Evolutionary conservation across 2,797 vertebrate species (phyloP).

Genomic region (Silurus lanzhouensis): DNA sequence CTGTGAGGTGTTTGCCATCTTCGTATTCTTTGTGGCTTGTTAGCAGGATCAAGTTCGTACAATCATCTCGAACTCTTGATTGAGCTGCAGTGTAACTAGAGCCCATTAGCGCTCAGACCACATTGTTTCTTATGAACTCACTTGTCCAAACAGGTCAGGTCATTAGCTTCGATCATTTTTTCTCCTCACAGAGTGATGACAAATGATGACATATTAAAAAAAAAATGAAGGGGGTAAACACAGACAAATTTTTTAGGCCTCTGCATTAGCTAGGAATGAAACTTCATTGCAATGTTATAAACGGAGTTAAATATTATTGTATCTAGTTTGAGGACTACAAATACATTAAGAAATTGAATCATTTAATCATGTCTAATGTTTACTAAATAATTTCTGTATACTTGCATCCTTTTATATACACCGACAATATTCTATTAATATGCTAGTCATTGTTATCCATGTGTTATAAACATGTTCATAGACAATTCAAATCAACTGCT

Average conservation of each 20-base stretch:
- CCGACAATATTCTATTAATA: not conserved
- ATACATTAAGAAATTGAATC: not conserved
- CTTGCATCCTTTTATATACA: not conserved
- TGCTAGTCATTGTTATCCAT: not conserved
- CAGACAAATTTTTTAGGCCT: not conserved
- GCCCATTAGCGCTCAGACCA: constrained; percentile 34
- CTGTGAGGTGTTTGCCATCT: constrained; percentile 40
- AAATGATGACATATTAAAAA: constrained; percentile 70
- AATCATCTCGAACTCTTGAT: constrained; percentile 36
- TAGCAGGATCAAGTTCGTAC: constrained; percentile 49
- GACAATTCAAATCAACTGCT: not conserved
- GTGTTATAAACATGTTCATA: not conserved
- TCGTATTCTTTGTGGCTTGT: constrained; percentile 36
- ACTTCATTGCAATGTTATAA: not conserved
- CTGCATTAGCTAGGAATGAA: not conserved
- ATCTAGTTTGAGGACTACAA: not conserved
- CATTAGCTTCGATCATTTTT: constrained; percentile 73
- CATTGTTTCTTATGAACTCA: constrained; percentile 47
- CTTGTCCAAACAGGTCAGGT: constrained; percentile 63
- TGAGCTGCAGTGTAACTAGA: constrained; percentile 52
- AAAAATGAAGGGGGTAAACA: not conserved
- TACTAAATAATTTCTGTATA: not conserved
- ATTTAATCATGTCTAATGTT: not conserved
- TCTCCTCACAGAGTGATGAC: constrained; percentile 67
- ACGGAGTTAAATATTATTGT: not conserved